These are phyloP conservation scores for Sciaenops ocellatus DNA, from an alignment of 2,797 vertebrate species.

Conservation along the genomic window DNA sequence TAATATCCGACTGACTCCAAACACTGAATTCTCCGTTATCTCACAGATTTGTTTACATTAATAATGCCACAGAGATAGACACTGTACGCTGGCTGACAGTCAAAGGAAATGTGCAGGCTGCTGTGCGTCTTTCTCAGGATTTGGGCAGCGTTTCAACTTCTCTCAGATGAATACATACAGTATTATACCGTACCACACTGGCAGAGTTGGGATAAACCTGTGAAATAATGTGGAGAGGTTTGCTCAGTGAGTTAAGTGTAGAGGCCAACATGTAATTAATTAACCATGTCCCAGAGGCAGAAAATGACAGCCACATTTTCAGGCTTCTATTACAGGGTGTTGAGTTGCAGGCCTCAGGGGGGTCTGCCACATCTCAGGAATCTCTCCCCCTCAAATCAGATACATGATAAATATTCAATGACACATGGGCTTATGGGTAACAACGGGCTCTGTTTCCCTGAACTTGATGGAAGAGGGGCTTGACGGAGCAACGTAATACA, in stretches of 20 bases:
- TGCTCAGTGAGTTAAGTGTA: constrained; percentile 64
- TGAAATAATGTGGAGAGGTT: constrained; percentile 62
- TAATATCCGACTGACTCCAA: too few species aligned
- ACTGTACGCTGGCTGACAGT: constrained; percentile 9
- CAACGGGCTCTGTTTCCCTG: constrained; percentile 80
- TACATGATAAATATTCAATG: constrained; percentile 89
- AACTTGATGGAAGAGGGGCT: constrained; percentile 78
- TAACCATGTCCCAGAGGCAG: constrained; percentile 84
- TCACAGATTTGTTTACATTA: constrained; percentile 38
- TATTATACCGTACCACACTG: constrained; percentile 1
- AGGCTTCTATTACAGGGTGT: constrained; percentile 85
- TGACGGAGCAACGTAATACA: constrained; percentile 79
- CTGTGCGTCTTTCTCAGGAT: constrained; percentile 17
- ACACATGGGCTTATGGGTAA: constrained; percentile 83
- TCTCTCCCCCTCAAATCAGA: constrained; percentile 83
- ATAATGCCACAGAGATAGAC: constrained; percentile 19
- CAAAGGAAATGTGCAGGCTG: constrained; percentile 22
- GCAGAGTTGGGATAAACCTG: constrained; percentile 43
- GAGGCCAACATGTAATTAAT: constrained; percentile 85
- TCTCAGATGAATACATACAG: constrained; percentile 42
- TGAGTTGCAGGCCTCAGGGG: constrained; percentile 82
- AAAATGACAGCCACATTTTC: constrained; percentile 85
- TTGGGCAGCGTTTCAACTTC: constrained; percentile 43
- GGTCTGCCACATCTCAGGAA: constrained; percentile 76
- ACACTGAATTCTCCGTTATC: constrained; percentile 4